These are phyloP conservation scores for Mythimna loreyi DNA, from an alignment of 2,888 invertebrate species.

Conservation along the genomic window DNA sequence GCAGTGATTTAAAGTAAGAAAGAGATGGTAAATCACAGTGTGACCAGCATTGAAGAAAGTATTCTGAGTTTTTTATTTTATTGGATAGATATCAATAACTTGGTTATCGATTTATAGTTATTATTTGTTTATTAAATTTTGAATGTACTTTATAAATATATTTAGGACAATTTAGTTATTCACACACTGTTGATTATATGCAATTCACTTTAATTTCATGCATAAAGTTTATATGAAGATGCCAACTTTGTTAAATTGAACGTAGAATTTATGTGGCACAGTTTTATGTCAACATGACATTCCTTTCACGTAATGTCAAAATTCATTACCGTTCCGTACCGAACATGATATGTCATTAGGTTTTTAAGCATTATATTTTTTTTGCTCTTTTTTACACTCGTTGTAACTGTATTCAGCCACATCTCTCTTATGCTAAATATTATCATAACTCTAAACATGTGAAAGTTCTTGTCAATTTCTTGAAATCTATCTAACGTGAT, in stretches of 20 bases:
- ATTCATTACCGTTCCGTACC: background rate
- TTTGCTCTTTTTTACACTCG: conserved; percentile 23
- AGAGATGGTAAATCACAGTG: conserved; percentile 74
- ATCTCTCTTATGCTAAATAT: conserved; percentile 18
- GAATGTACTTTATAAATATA: background rate
- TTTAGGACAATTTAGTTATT: background rate
- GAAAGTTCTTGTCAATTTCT: conserved; percentile 28
- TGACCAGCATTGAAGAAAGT: conserved; percentile 66
- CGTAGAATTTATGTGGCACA: conserved; percentile 29
- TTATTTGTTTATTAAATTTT: background rate
- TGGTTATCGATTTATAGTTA: conserved; percentile 33
- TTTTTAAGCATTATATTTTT: conserved; percentile 19
- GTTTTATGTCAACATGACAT: conserved; percentile 32
- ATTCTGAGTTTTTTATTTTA: conserved; percentile 7
- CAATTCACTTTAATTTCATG: background rate
- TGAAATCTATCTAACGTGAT: conserved; percentile 46
- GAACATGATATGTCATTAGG: rapidly evolving
- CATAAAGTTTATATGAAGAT: background rate
- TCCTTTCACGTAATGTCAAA: conserved; percentile 33
- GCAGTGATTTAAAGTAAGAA: conserved; percentile 74
- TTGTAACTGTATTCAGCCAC: background rate
- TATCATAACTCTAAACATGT: background rate
- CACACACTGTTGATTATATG: background rate
- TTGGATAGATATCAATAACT: conserved; percentile 40
- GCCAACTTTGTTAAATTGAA: no score